Conservation (phyloP, 2,113 vertebrate genomes). For the Cricetomys ansorgei region DNA sequence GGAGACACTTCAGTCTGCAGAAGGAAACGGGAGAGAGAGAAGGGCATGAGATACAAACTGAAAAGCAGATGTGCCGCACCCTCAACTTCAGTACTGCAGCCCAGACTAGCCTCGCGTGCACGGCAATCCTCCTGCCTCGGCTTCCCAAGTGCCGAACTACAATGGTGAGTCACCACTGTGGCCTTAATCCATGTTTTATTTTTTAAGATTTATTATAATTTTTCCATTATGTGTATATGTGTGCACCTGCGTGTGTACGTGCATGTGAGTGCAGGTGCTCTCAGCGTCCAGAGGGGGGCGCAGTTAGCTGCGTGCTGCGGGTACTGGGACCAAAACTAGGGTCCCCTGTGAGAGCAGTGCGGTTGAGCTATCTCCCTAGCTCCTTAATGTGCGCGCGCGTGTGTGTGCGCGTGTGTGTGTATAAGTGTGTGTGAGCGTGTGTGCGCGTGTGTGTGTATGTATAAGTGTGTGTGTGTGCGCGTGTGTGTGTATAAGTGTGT, state of each 20-base stretch:
- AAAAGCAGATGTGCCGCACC: neutral
- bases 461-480: neutral
- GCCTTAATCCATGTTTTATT: neutral
- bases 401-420: neutral
- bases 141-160: neutral
- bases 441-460: neutral
- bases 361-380: neutral
- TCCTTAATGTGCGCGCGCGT: neutral
- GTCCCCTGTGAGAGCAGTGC: neutral
- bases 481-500: neutral
- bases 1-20: constrained; percentile 86
- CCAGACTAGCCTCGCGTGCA: neutral
- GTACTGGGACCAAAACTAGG: neutral
- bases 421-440: neutral
- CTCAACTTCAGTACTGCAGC: neutral
- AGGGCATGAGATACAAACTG: neutral
- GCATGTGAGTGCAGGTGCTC: neutral
- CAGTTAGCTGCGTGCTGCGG: no score
- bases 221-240: no score
- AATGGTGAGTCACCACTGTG: neutral
- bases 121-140: neutral
- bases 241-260: neutral
- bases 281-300: neutral
- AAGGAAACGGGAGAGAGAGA: constrained; percentile 38
- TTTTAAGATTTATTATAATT: neutral